Evolutionary conservation across 1,140 invertebrate genomes (phyloP).

Genomic region (Globodera ellingtonae): DNA sequence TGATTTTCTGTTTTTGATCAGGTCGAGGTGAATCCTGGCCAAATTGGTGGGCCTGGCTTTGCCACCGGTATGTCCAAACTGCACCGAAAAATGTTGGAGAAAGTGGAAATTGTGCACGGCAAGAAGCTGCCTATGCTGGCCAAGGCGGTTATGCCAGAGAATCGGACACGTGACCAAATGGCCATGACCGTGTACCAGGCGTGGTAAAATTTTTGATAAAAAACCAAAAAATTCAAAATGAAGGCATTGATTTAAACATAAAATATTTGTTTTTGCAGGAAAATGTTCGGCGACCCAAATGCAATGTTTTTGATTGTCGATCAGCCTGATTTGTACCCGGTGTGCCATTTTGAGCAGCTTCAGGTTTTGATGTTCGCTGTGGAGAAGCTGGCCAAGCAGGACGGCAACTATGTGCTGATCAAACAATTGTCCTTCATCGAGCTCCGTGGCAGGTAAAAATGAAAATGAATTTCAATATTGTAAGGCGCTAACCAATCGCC

Average conservation of each 20-base stretch:
- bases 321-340: conserved; percentile 15
- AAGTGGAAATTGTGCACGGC: conserved; percentile 32
- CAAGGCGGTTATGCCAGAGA: no score
- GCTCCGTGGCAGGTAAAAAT: no score
- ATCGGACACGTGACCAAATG: no score
- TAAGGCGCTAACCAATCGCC: no score
- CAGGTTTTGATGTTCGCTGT: conserved; percentile 9
- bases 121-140: background rate
- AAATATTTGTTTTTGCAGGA: background rate
- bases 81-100: conserved; percentile 26
- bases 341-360: conserved; percentile 12
- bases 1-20: conserved; percentile 64
- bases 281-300: conserved; percentile 60
- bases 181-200: no score
- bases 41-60: conserved; percentile 88
- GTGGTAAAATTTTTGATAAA: no score
- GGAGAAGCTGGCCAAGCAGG: conserved; percentile 11
- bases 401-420: no score
- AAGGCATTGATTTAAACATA: no score
- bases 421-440: no score
- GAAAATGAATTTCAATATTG: no score
- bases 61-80: conserved; percentile 70
- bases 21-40: conserved; percentile 93
- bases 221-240: no score
- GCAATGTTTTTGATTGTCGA: conserved; percentile 79